Evolutionary conservation across 2,113 vertebrate species (phyloP).

Genomic region (Pelvicachromis taeniatus): DNA sequence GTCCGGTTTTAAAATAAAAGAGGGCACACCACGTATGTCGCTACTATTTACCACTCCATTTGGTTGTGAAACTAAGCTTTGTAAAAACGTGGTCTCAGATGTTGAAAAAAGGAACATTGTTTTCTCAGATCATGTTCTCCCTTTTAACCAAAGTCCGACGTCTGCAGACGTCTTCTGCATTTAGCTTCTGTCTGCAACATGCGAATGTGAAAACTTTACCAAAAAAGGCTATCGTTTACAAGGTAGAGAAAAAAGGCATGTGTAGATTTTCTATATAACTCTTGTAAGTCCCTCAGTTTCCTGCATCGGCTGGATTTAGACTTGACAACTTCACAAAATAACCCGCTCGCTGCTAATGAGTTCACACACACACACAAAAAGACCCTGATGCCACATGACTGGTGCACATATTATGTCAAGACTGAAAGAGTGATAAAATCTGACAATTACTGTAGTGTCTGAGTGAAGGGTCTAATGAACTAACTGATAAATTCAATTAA

Average conservation of each 20-base stretch:
- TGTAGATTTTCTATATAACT: background rate
- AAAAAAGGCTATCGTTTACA: background rate
- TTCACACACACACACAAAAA: rapidly evolving
- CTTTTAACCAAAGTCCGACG: background rate
- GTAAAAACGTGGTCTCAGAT: background rate
- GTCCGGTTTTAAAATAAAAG: background rate
- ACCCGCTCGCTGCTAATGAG: background rate
- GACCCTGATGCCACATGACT: background rate
- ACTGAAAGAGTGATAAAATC: background rate
- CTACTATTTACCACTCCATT: background rate
- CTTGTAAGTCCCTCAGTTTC: background rate
- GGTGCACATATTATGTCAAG: background rate
- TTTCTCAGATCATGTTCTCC: background rate
- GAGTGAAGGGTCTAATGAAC: background rate
- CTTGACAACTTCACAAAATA: background rate
- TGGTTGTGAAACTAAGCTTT: background rate
- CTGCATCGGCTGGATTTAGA: background rate
- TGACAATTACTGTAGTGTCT: background rate
- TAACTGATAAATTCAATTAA: background rate
- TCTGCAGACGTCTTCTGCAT: background rate
- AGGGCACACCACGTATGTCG: background rate
- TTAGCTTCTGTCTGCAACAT: background rate
- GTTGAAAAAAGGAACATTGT: background rate
- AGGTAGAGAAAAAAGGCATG: background rate
- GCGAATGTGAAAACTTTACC: background rate